Evolutionary conservation across 2,888 invertebrate genomes (phyloP), one percentile per base, ranked within the genome.

Genomic region (Xestia rhomboidea): DNA sequence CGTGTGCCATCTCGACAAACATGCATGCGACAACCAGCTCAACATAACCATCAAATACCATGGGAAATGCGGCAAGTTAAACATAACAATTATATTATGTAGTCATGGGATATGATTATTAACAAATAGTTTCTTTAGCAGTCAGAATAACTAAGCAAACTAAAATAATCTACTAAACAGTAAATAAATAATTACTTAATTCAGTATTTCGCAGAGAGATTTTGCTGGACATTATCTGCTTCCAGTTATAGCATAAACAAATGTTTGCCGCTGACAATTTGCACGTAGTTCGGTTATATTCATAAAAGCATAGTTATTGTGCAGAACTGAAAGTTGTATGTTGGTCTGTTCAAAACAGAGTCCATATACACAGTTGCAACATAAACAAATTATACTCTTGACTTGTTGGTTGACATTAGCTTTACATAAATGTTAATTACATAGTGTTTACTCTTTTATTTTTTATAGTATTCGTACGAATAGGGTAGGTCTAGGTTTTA

Each of bases 1-100:
- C 91, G 98, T 98, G 60, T 99, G 99, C 92, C 98, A 98, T 93
- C 98, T 99, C 97, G 98, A 98, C 90, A 97, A 98, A 89, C 97
- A 98, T 62, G 98, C 99, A 5, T 99, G 99, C 93, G 97, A 97
- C 82, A 97, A 97, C 88, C 97, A 97, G 85, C 97, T 97, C 81
- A 98, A 98, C 92, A 97, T 99, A 87, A 98, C 98, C 38, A 97
- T 99, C 87, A 98, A 98, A 90, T 98, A 98, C 90, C 97, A 97
- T 79, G 99, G 99, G 67, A 98, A 98, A 95, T 99, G 99, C 95
- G 99, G 99, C 99, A 95, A 97, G 98, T 92, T 62, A 27, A 34
- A 6, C 68, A 64, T 18, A 2, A 13, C 15, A 7, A 38, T 49
- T 13, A 24, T 62, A 24, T 62, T 62, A 24, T 13, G 11, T n/a